Conservation (phyloP, 2,888 invertebrate genomes). For the Tetropium fuscum region DNA sequence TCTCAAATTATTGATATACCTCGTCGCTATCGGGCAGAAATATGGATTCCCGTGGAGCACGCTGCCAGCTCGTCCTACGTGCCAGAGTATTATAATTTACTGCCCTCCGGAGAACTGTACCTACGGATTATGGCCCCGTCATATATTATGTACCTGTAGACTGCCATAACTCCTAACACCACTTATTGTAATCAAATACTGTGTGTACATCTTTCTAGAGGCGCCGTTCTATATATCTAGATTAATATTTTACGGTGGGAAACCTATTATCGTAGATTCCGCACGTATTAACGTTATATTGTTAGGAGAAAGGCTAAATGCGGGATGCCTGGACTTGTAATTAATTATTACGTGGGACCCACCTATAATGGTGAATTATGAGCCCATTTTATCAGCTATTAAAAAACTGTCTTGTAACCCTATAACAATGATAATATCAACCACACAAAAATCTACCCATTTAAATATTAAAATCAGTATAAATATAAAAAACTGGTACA, state of each 20-base stretch:
- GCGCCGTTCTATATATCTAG: slow-evolving; percentile 14
- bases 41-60: slow-evolving; percentile 18
- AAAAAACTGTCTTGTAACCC: too few relatives aligned
- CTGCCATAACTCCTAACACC: slow-evolving; percentile 52
- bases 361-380: background rate
- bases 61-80: slow-evolving; percentile 20
- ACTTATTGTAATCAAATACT: slow-evolving; percentile 54
- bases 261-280: slow-evolving; percentile 19
- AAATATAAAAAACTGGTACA: too few relatives aligned
- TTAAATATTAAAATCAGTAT: too few relatives aligned
- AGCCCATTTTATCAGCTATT: background rate
- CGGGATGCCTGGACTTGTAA: background rate
- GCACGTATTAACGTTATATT: slow-evolving; percentile 6
- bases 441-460: too few relatives aligned
- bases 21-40: slow-evolving; percentile 26
- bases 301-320: slow-evolving; percentile 2
- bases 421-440: too few relatives aligned
- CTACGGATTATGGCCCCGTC: slow-evolving; percentile 52
- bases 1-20: slow-evolving; percentile 46
- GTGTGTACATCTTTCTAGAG: slow-evolving; percentile 27
- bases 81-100: slow-evolving; percentile 51
- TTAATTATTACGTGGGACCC: background rate
- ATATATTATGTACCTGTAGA: slow-evolving; percentile 52
- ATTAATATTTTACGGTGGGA: slow-evolving; percentile 15
- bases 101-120: slow-evolving; percentile 47